Conservation (phyloP, 2,113 vertebrate species). For the Oncorhynchus mykiss region DNA sequence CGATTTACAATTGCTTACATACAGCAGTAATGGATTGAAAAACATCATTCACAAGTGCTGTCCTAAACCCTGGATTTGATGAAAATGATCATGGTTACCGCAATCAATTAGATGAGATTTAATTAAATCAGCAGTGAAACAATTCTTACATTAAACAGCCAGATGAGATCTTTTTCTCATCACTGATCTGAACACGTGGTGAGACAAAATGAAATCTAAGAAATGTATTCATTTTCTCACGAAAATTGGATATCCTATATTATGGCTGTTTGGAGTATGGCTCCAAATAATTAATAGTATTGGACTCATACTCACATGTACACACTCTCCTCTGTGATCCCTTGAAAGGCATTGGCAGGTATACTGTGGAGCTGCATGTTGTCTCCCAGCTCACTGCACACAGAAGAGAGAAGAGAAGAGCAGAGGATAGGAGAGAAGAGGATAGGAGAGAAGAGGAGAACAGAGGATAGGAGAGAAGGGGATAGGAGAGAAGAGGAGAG, state of each 20-base stretch:
- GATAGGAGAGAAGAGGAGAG: too few species aligned
- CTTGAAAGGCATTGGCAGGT: conserved; percentile 85
- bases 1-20: background rate
- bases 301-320: conserved; percentile 79
- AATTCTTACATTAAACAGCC: background rate
- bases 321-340: conserved; percentile 81
- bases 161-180: background rate
- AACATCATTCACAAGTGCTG: background rate
- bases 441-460: background rate
- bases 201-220: conserved; percentile 17
- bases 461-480: background rate
- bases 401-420: background rate
- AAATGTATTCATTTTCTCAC: background rate
- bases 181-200: conserved; percentile 18
- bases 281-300: background rate
- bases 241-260: too few species aligned
- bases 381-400: conserved; percentile 85
- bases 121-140: background rate
- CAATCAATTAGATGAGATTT: background rate
- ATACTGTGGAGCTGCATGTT: conserved; percentile 83
- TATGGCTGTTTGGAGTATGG: background rate
- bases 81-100: background rate
- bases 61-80: background rate
- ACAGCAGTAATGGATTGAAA: background rate
- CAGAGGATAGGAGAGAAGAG: background rate